A percentile compares a stretch with the other conserved stretches of the same genome.
Conservation (phyloP, 2,888 invertebrate species). For the Melinaea menophilus region DNA sequence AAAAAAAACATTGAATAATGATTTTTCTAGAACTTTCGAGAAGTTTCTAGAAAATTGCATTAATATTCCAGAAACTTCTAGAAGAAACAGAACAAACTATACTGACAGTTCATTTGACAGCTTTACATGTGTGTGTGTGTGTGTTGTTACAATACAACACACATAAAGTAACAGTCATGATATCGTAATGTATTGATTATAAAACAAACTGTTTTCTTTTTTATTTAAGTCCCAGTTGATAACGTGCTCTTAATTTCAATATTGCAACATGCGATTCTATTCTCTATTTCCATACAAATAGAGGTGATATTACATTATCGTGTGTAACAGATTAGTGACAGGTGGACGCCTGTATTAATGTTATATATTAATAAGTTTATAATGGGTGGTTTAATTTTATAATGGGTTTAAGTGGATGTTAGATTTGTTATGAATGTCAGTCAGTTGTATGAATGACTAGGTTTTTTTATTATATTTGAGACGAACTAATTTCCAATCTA, state of each 20-base stretch:
- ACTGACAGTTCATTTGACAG: no score
- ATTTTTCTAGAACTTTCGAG: no score
- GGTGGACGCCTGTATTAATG: conserved; percentile 58
- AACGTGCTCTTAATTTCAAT: conserved; percentile 9
- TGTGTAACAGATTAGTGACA: conserved; percentile 46
- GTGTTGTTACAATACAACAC: no score
- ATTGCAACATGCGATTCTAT: conserved; percentile 34
- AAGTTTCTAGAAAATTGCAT: no score
- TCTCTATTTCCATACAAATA: conserved; percentile 35
- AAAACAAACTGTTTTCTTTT: not conserved
- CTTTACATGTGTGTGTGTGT: no score
- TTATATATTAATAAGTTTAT: conserved; percentile 46
- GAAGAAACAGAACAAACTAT: no score
- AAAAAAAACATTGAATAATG: not conserved
- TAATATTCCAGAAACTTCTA: no score
- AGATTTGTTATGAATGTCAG: conserved; percentile 24
- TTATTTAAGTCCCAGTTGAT: not conserved
- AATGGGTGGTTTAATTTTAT: conserved; percentile 39
- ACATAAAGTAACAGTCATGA: no score
- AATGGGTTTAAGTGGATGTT: conserved; percentile 35
- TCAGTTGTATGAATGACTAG: no score
- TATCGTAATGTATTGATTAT: not conserved
- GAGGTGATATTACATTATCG: conserved; percentile 29
- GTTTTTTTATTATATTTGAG: no score
- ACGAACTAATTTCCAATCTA: no score